Evolutionary conservation across 2,797 vertebrate genomes (phyloP).

Genomic region (Threskiornis aethiopicus): DNA sequence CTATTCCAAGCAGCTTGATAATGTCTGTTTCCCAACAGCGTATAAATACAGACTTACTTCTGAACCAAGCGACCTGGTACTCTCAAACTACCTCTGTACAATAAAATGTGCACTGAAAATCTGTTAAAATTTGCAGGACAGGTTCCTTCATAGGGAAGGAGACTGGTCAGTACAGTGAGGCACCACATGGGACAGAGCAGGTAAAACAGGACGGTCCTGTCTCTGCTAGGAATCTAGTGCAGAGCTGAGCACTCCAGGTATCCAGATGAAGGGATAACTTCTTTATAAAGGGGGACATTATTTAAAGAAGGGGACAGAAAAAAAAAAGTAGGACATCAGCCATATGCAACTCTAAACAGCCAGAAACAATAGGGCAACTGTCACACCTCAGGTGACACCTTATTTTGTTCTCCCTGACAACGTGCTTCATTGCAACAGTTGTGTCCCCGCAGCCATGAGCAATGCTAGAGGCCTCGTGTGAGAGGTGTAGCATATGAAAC

Average conservation of each 20-base stretch:
- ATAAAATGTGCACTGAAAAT: background rate
- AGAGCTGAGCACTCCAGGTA: background rate
- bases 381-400: background rate
- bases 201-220: background rate
- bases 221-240: background rate
- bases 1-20: background rate
- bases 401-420: background rate
- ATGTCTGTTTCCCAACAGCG: background rate
- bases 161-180: background rate
- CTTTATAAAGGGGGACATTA: background rate
- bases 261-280: background rate
- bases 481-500: background rate
- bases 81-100: background rate
- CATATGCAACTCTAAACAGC: background rate
- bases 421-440: background rate
- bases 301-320: background rate
- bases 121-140: background rate
- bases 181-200: background rate
- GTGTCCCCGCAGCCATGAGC: background rate
- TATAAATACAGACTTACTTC: background rate
- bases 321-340: background rate
- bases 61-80: background rate
- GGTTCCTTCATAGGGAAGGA: background rate
- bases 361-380: background rate
- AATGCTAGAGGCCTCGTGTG: background rate